Evolutionary conservation across 30 jellyfish, hydroid and myxozoan genomes (phyloP), one percentile per base, ranked within the genome.

Genomic region (Chironex yamaguchii): DNA sequence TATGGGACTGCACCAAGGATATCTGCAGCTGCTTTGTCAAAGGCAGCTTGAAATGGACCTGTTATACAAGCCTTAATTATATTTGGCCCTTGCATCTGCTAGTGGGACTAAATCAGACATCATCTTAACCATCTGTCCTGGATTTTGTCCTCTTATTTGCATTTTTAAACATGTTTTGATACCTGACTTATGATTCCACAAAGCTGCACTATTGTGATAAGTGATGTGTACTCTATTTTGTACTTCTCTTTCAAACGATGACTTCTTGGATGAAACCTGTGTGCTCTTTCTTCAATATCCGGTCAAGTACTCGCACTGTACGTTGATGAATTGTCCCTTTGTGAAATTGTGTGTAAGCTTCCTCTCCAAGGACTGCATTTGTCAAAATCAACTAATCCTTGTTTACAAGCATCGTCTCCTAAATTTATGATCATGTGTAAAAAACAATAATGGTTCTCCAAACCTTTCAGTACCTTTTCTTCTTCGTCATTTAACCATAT

Each of bases 151-250:
- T 25, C 9, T 29, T 6, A 66, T 72, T 72, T 48, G 49, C 25
- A 52, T 52, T 14, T 72, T 31, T 24, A 72, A 24, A n/a, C 17
- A 49, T 13, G 30, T 72, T 30, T 30, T 34, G 36, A 72, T 72
- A 21, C 49, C 74, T 17, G 20, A 26, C 17, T n/a, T 49, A 72
- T 72, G 85, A 36, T 17, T 71, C 32, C 85, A 71, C 1, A 75
- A 17, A 22, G 88, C 88, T 13, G 76, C 77, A 1, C 88, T 77
- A 75, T 75, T 75, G 51, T 75, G 77, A 27, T 49, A 75, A 28
- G 88, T 75, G 21, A 75, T 75, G 32, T 75, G 88, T 23, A 62
- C 88, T 30, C 88, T 75, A 17, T 75, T 75, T 4, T 77, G 77
- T 4, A 75, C 80, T 50, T 75, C 80, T 17, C 32, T 75, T 49